Evolutionary conservation across 1,140 invertebrate genomes (phyloP).

Genomic region (Goniozus legneri): DNA sequence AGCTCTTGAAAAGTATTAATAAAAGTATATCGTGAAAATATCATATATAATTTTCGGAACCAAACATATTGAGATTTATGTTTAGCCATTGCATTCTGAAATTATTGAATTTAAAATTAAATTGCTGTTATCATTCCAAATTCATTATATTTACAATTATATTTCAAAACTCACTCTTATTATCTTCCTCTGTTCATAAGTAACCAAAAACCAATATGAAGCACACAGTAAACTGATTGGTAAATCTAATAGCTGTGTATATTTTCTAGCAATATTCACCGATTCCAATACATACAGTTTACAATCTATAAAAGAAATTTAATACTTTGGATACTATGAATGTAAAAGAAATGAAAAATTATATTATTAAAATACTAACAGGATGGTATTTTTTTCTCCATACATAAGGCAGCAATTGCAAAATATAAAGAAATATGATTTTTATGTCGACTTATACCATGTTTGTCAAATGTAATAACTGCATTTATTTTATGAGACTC

Average conservation of each 20-base stretch:
- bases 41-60: slow-evolving; percentile 86
- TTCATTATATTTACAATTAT: too few species aligned
- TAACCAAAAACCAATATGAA: slow-evolving; percentile 67
- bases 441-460: slow-evolving; percentile 83
- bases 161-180: slow-evolving; percentile 37
- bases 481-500: slow-evolving; percentile 75
- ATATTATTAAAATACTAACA: slow-evolving; percentile 50
- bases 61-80: slow-evolving; percentile 89
- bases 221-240: slow-evolving; percentile 73
- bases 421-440: slow-evolving; percentile 86
- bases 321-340: too few species aligned
- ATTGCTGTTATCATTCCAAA: slow-evolving; percentile 7
- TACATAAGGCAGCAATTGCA: slow-evolving; percentile 71
- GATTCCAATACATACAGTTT: slow-evolving; percentile 77
- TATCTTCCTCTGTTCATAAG: slow-evolving; percentile 42
- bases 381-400: slow-evolving; percentile 70
- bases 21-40: slow-evolving; percentile 86
- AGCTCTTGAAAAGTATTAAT: slow-evolving; percentile 81
- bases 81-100: slow-evolving; percentile 73
- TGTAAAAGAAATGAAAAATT: slow-evolving; percentile 3
- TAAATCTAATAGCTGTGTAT: slow-evolving; percentile 78
- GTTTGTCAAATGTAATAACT: slow-evolving; percentile 87
- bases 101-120: slow-evolving; percentile 20
- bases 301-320: slow-evolving; percentile 66
- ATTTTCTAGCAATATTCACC: slow-evolving; percentile 84